Base-by-base conservation (phyloP, 2,113 vertebrate genomes). In the Prolemur simus region DNA sequence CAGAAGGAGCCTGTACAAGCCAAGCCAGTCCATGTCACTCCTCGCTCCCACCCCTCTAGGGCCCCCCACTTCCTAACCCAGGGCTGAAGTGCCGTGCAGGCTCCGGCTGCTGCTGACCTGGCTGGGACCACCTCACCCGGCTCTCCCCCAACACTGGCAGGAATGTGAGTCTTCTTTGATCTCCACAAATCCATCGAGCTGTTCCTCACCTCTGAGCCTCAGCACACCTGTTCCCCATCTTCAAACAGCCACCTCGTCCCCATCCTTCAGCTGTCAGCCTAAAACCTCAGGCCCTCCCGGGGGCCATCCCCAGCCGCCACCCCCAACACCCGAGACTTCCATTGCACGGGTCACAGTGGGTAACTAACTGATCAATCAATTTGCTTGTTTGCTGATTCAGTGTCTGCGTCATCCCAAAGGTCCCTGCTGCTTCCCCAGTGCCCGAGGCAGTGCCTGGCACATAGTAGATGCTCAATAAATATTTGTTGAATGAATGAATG, bases 71-170 rank as follows among this genome's bases (percentile, higher is more conserved):
- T 63, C 42, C 86, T 54, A 21, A 13, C 63, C 37, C 91, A 39
- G 42, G 27, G n/a, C 52, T 42, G 20, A 76, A 37, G 15, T 0
- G 0, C 18, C 68, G 17, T 64, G 52, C 27, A 5, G 1, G 37
- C 39, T 37, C 27, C 58, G 14, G 32, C 8, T 3, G 7, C 47
- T 66, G 37, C 58, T 37, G 73, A 54, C 42, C 54, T 63, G 3
- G n/a, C 29, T 27, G 34, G 21, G 54, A n/a, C 2, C 32, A 23
- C 15, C 3, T 15, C 5, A 1, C 1, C 29, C 1, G 2, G 2
- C 27, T 3, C 29, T 42, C 23, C 23, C 18, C 9, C 64, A 34
- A 52, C 32, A 29, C 10, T 0, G 0, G 21, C 21, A 63, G 68
- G 64, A 56, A 23, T 0, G 2, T 1, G 45, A 32, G 42, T 25